Evolutionary conservation across 2,888 invertebrate genomes (phyloP).

Genomic region (Branchipolynoe longqiensis): DNA sequence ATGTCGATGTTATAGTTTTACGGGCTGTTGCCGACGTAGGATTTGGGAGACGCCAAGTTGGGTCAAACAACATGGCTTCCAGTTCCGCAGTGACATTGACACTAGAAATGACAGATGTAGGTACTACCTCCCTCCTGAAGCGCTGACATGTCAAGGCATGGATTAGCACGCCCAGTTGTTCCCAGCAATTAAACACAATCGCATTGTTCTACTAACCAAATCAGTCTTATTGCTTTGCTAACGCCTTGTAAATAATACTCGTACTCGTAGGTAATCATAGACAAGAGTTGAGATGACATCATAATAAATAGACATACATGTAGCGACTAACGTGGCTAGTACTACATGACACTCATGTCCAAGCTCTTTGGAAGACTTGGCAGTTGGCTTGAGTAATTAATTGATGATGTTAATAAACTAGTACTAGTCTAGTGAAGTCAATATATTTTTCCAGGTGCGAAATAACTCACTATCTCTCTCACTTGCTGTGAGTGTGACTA

Average conservation of each 20-base stretch:
- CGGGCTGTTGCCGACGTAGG: not conserved
- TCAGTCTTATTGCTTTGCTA: not conserved
- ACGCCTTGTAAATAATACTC: not conserved
- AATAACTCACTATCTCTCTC: too few relatives aligned
- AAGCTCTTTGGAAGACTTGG: too few relatives aligned
- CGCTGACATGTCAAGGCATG: conserved; percentile 51
- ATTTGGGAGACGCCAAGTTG: conserved; percentile 19
- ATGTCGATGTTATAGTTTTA: not conserved
- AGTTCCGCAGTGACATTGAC: conserved; percentile 56
- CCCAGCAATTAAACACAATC: not conserved
- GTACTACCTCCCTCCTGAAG: conserved; percentile 7
- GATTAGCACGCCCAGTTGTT: not conserved
- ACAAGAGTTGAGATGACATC: too few relatives aligned
- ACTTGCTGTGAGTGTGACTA: too few relatives aligned
- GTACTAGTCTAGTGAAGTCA: too few relatives aligned
- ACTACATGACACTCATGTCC: too few relatives aligned
- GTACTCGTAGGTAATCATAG: too few relatives aligned
- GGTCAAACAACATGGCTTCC: conserved; percentile 43
- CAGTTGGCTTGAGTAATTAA: too few relatives aligned
- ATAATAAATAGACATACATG: too few relatives aligned
- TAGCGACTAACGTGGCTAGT: too few relatives aligned
- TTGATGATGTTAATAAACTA: too few relatives aligned
- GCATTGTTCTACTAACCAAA: not conserved
- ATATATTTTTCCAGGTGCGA: too few relatives aligned
- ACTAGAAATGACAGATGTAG: conserved; percentile 50